These are phyloP conservation scores for Phoeniculus purpureus DNA, from an alignment of 2,797 vertebrate species.

Conservation along the genomic window DNA sequence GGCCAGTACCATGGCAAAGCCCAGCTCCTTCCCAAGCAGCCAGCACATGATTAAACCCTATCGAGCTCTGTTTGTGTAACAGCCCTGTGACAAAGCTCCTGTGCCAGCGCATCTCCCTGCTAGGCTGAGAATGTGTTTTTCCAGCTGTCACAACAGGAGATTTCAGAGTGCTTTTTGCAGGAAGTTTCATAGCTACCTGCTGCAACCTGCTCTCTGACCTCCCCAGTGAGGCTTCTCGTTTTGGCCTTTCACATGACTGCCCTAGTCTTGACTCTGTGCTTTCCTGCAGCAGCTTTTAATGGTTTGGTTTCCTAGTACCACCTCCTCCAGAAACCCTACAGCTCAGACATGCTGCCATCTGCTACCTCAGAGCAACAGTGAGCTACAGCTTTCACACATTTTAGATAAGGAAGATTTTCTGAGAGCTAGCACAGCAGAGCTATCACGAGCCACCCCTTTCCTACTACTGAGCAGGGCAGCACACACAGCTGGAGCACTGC, in stretches of 20 bases:
- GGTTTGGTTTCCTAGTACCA: slow-evolving; percentile 71
- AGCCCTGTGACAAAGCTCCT: fast-evolving
- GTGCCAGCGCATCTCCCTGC: background rate
- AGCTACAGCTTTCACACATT: background rate
- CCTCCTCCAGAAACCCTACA: slow-evolving; percentile 33
- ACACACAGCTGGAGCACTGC: background rate
- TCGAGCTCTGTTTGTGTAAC: fast-evolving
- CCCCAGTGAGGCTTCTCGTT: background rate
- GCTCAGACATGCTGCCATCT: background rate
- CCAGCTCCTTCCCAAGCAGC: background rate
- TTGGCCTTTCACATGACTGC: slow-evolving; percentile 61
- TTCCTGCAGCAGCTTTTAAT: slow-evolving; percentile 50
- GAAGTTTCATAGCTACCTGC: background rate
- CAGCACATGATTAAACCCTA: fast-evolving
- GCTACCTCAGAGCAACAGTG: background rate
- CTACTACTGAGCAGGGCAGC: background rate
- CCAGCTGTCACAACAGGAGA: background rate
- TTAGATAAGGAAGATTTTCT: fast-evolving
- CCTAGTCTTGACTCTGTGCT: slow-evolving; percentile 73
- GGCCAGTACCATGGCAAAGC: fast-evolving
- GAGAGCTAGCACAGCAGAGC: background rate
- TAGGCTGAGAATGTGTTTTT: background rate
- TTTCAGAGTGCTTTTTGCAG: background rate
- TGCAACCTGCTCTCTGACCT: background rate
- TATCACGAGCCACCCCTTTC: background rate